Conservation (phyloP, 2,113 vertebrate genomes). For the Carassius carassius region DNA sequence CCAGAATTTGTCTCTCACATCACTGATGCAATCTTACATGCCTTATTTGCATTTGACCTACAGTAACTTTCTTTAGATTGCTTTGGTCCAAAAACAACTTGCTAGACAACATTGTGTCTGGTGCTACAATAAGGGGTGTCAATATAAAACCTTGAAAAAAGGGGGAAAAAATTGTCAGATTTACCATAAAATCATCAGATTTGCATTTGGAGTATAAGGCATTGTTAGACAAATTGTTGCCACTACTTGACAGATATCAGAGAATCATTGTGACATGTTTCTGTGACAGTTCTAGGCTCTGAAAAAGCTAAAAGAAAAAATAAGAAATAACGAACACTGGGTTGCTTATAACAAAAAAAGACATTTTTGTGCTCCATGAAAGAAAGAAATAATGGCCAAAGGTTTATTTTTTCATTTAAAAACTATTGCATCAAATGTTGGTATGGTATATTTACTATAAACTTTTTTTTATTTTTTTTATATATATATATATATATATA, state of each 20-base stretch:
- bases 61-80: conserved; percentile 16
- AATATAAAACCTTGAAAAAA: not conserved
- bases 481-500: too few relatives aligned
- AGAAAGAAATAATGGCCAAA: not conserved
- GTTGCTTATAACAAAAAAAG: not conserved
- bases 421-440: not conserved
- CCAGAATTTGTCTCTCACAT: conserved; percentile 5
- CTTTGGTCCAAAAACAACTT: not conserved
- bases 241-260: not conserved
- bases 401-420: not conserved
- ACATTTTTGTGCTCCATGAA: not conserved
- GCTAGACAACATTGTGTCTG: not conserved
- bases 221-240: not conserved
- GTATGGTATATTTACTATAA: not conserved
- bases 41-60: conserved; percentile 8
- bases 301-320: not conserved
- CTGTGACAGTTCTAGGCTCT: not conserved
- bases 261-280: not conserved
- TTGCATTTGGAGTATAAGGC: not conserved
- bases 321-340: not conserved
- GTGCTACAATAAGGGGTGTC: not conserved
- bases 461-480: too few relatives aligned
- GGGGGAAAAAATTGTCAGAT: too few relatives aligned
- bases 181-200: not conserved
- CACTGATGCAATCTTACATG: not conserved